These are phyloP conservation scores for Resseliella maxima DNA, from an alignment of 2,888 invertebrate species.

Conservation along the genomic window DNA sequence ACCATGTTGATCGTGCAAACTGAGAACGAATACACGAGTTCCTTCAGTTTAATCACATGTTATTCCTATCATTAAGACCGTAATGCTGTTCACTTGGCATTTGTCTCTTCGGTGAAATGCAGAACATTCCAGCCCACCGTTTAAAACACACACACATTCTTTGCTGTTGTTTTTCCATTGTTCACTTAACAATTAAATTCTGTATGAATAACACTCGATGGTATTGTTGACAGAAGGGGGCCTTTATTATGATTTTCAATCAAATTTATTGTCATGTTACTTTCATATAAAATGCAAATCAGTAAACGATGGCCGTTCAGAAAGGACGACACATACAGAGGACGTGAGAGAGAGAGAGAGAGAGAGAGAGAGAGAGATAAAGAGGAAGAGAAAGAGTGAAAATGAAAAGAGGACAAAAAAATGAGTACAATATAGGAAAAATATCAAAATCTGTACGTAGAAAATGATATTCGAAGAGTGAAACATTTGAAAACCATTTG, in stretches of 20 bases:
- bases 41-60: constrained; percentile 11
- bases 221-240: neutral
- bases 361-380: too few relatives aligned
- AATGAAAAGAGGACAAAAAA: neutral
- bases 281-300: neutral
- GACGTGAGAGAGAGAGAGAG: too few relatives aligned
- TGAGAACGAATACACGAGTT: neutral
- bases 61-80: neutral
- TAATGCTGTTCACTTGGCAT: neutral
- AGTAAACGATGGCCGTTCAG: neutral
- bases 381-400: neutral
- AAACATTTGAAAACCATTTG: neutral
- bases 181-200: neutral
- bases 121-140: too few relatives aligned
- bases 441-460: neutral
- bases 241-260: constrained; percentile 9
- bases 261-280: neutral
- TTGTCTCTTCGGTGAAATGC: too few relatives aligned
- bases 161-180: neutral
- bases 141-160: neutral
- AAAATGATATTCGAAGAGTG: neutral
- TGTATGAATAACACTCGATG: neutral
- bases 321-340: neutral
- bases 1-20: neutral
- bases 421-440: neutral